Evolutionary conservation across 2,888 invertebrate species (phyloP), one percentile per base, ranked within the genome.

Genomic region (Ectemnius cavifrons): DNA sequence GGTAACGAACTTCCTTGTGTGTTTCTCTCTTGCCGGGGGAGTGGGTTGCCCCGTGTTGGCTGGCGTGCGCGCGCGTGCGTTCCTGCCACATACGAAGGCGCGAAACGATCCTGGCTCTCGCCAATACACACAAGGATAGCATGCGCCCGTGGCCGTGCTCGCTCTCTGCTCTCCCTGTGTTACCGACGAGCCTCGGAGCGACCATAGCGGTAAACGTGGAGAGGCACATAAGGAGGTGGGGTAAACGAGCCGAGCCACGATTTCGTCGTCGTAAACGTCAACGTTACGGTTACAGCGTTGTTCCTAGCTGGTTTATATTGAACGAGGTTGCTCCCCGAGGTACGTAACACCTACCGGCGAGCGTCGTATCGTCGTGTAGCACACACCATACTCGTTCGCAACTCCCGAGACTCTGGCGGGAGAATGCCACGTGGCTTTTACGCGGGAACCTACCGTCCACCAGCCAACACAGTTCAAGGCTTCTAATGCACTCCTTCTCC

Each of bases 191-290:
- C 78, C 81, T 78, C 74, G 70, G 64, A 69, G 69, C 77, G 78
- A 74, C 85, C 77, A 84, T 81, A 80, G 81, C 75, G 72, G 79
- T 64, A 70, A 83, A 77, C 73, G 84, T 73, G 80, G 78, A 14
- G 52, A 73, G 77, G 75, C 81, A 78, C 75, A 69, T 58, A 77
- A 80, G 80, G 77, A 78, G 78, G 82, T 83, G 86, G 87, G 87
- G 87, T 87, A 90, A 90, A 91, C 90, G 90, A 90, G 88, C 88
- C 86, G 82, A 89, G 89, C 91, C 87, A 89, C 91, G 90, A 91
- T 91, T 91, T 90, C 90, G 89, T 89, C 87, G 89, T 91, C 91
- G 91, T 91, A 91, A 91, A 91, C 90, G 91, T 91, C 91, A 91
- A 88, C 89, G 90, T 91, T 91, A 90, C 90, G 91, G 89, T 91